Evolutionary conservation across 2,888 invertebrate genomes (phyloP), one percentile per base, ranked within the genome.

Genomic region (Ophonus ardosiacus): DNA sequence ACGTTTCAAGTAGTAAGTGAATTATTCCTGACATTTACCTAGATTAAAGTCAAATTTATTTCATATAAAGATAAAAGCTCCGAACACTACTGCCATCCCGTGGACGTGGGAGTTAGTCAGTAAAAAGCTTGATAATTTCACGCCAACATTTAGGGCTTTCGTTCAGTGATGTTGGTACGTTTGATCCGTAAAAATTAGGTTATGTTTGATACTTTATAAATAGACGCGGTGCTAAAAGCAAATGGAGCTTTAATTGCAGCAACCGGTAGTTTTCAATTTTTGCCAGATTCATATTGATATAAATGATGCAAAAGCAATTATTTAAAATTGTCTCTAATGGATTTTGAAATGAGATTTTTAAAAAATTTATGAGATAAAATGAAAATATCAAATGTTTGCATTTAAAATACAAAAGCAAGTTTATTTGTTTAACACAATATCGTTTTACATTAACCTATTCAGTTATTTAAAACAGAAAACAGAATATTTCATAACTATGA

Each of bases 31-130:
- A 63, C 24, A 63, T 63, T 63, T 63, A 8, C 63, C 61, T 24
- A 63, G 63, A 63, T 63, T 63, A 63, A 63, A 63, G 63, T 21
- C 63, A 63, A 63, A 24, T 63, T 63, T 63, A 63, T 63, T 63
- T 24, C 63, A 63, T 63, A 63, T 63, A 63, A 63, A 24, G 63
- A 24, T 63, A 63, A 63, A 63, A 63, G 63, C 21, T 59, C 21
- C 21, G 63, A 63, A 18, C 63, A 63, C 10, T 18, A 24, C 63
- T 1, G 24, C 8, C 18, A 63, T 31, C 5, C 31, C 31, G 31
- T 31, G 31, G 31, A 31, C 31, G 31, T 31, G 31, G 31, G 31
- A 31, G 31, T 31, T 31, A 31, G 24, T 24, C 24, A 24, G 31
- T 31, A 63, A 63, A 63, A 63, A 63, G 63, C 10, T 24, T 21